Base-by-base conservation (phyloP, 37 sponge, comb jelly and placozoan genomes). In the Amphimedon queenslandica region DNA sequence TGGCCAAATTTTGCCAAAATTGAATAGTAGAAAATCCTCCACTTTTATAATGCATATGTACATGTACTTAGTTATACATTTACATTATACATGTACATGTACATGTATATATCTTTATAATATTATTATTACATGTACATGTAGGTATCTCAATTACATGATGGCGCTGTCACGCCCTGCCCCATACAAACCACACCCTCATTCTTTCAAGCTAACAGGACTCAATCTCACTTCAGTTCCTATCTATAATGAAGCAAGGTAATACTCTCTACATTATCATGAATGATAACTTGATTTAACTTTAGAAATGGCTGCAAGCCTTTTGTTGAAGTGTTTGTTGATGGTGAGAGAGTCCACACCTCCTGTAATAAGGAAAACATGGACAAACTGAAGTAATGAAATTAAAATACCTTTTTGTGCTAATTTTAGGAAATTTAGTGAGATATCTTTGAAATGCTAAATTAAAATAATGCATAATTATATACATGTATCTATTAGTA, bases 271-370 rank as follows among this genome's bases (percentile, higher is more conserved):
- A 29, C n/a, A 11, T n/a, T 6, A n/a, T 6, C 21, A 5, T 60
- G 5, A 25, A 5, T 60, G 5, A 6, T n/a, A n/a, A 2, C 64
- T 27, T 60, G 0, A 24, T 34, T 10, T 2, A 37, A 41, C 24
- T 6, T 43, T 27, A 92, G 93, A 78, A 84, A 72, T 72, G 78
- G 82, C 5, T 92, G 93, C 29, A 79, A 76, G 58, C 93, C 93
- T 37, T 92, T 83, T 65, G 78, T 92, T 5, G 93, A 92, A 51
- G 78, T 92, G 55, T 84, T 69, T 40, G 57, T 81, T 38, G 67
- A 78, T n/a, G 82, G 78, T 8, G 77, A 79, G 42, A 73, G 89
- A 25, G 72, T 90, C 3, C 77, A 60, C 66, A 90, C 92, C 6
- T 90, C 92, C 24, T 82, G 69, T 4, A 64, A 78, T 21, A 68